phyloP scores from a whole-genome alignment of 1,140 invertebrate species.

The Diorhabda carinulata region DNA sequence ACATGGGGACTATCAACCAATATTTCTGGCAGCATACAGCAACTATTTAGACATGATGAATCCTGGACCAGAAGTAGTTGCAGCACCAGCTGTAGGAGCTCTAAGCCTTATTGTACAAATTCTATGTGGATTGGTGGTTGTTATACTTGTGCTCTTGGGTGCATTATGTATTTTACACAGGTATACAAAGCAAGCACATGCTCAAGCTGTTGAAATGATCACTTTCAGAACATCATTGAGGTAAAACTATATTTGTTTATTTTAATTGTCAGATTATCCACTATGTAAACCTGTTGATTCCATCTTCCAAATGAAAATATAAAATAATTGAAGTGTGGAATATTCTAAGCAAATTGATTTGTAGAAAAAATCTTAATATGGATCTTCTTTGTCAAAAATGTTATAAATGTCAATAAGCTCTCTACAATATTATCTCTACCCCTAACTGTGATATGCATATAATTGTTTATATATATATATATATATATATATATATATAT shows the following conservation, averaged over 20 bases:
- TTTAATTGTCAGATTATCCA: neutral
- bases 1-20: conserved; percentile 27
- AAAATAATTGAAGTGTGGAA: too few relatives aligned
- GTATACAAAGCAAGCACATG: conserved; percentile 66
- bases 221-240: conserved; percentile 65
- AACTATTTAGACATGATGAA: conserved; percentile 56
- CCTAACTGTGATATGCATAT: too few relatives aligned
- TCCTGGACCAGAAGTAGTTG: conserved; percentile 50
- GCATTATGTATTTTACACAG: conserved; percentile 68
- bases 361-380: too few relatives aligned
- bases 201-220: conserved; percentile 73
- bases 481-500: too few relatives aligned
- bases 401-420: too few relatives aligned
- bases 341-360: too few relatives aligned
- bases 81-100: conserved; percentile 40
- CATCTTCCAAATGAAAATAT: too few relatives aligned
- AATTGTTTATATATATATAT: too few relatives aligned
- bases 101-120: conserved; percentile 51
- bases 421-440: too few relatives aligned
- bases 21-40: conserved; percentile 53
- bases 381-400: too few relatives aligned
- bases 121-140: conserved; percentile 59
- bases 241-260: conserved; percentile 47
- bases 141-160: conserved; percentile 62
- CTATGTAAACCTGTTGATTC: too few relatives aligned